Conservation (phyloP, 2,113 vertebrate species). For the Oplegnathus fasciatus region DNA sequence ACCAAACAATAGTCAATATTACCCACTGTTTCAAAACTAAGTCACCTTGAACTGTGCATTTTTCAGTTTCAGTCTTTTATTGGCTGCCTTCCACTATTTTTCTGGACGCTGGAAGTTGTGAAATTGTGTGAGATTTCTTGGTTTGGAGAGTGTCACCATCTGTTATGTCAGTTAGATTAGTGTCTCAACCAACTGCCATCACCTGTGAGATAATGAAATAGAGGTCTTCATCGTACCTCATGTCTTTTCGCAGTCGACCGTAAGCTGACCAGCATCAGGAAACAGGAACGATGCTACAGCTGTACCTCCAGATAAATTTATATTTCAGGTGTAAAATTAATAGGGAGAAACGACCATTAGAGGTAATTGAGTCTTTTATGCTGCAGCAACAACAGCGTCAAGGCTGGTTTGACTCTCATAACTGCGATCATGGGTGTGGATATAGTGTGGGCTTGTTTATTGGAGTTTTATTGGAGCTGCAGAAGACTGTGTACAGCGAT, state of each 20-base stretch:
- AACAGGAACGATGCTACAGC: neutral
- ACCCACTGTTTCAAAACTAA: neutral
- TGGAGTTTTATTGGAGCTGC: neutral
- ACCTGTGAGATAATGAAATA: neutral
- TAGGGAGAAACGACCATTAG: neutral
- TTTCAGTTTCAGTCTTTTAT: neutral
- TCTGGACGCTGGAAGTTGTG: neutral
- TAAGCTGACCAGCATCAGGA: neutral
- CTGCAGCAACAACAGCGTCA: conserved; percentile 6
- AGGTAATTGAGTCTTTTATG: conserved; percentile 36
- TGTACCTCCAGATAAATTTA: conserved; percentile 27
- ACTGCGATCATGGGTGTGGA: conserved; percentile 8
- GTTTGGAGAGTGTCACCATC: neutral
- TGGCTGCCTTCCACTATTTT: neutral
- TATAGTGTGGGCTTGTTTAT: neutral
- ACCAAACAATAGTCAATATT: neutral
- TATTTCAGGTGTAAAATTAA: conserved; percentile 33
- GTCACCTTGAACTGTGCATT: neutral
- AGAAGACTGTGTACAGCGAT: neutral
- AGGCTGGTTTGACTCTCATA: conserved; percentile 17
- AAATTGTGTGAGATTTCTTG: neutral
- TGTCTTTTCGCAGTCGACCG: neutral
- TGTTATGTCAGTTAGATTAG: neutral
- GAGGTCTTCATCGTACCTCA: neutral
- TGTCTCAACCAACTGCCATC: neutral